Conservation (phyloP, 1,140 invertebrate species). For the Microvelia longipes region DNA sequence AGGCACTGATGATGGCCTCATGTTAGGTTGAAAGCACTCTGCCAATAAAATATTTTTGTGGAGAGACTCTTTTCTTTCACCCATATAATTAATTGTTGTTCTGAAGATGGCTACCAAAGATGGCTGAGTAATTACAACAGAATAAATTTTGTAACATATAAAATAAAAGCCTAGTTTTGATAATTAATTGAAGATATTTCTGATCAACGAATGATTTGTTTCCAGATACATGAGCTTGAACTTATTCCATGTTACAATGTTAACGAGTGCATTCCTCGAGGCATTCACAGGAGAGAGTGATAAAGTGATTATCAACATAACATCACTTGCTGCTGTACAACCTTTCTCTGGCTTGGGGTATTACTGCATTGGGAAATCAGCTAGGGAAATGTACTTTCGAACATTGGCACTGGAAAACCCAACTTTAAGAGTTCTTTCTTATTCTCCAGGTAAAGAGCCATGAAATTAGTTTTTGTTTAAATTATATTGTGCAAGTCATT, state of each 20-base stretch:
- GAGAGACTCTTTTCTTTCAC: no score
- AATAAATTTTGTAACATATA: no score
- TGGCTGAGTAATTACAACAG: no score
- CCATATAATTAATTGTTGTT: no score
- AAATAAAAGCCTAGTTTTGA: no score
- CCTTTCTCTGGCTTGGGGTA: conserved; percentile 58
- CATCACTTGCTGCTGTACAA: conserved; percentile 62
- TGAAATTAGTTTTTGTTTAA: background rate
- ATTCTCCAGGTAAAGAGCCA: conserved; percentile 73
- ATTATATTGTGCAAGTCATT: background rate
- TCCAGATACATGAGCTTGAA: conserved; percentile 24
- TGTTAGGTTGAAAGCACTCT: no score
- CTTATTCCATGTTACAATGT: conserved; percentile 39
- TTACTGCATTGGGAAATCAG: conserved; percentile 77
- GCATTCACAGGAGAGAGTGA: conserved; percentile 33
- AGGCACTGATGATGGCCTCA: no score
- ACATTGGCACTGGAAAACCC: conserved; percentile 65
- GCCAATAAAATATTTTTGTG: no score
- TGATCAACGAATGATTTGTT: conserved; percentile 11
- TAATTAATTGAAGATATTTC: no score
- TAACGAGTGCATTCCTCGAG: conserved; percentile 61
- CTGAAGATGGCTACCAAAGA: no score
- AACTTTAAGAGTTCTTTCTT: conserved; percentile 63
- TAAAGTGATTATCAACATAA: conserved; percentile 66
- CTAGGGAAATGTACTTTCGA: conserved; percentile 81